Evolutionary conservation across 2,797 vertebrate genomes (phyloP), one percentile per base, ranked within the genome.

Genomic region (Chelidonichthys spinosus): DNA sequence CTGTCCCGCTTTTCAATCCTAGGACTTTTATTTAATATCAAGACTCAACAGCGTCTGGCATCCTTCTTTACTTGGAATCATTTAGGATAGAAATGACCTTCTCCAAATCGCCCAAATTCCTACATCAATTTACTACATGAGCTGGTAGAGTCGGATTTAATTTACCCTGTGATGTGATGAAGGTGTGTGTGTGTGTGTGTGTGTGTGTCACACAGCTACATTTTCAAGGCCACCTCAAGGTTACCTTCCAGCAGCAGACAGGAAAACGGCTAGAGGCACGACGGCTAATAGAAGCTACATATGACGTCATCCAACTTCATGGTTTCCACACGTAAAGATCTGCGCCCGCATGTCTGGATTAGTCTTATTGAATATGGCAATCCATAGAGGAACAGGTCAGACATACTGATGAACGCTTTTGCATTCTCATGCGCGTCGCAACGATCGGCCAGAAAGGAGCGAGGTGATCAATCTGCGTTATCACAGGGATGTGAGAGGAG

Each of bases 161-260:
- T 84, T 80, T 60, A 18, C 46, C 18, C 18, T 49, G 61, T n/a
- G 60, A 75, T 36, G 42, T 80, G 63, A 68, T 49, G 71, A 62
- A 59, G 42, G 50, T 17, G 55, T 53, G 56, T 47, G 70, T 53
- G 49, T 47, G 36, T 50, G 33, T 71, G 52, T 47, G 50, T 56
- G 47, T 15, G 50, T 47, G 33, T 63, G 33, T 11, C 69, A 63
- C 63, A 54, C 72, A 39, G 61, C 69, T 50, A 60, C 50, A 58
- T 73, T 61, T 71, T 82, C 82, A 91, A 89, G 83, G 89, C 68
- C 87, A 75, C 47, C 85, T 84, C 76, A 93, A 91, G 91, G 90
- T 88, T 70, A 90, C 71, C 49, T 39, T 63, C 59, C 59, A 79
- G 79, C 39, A 74, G 66, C 70, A 67, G 72, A 32, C 25, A 49